phyloP scores from a whole-genome alignment of 2,113 vertebrate genomes.

The Sapayoa aenigma region DNA sequence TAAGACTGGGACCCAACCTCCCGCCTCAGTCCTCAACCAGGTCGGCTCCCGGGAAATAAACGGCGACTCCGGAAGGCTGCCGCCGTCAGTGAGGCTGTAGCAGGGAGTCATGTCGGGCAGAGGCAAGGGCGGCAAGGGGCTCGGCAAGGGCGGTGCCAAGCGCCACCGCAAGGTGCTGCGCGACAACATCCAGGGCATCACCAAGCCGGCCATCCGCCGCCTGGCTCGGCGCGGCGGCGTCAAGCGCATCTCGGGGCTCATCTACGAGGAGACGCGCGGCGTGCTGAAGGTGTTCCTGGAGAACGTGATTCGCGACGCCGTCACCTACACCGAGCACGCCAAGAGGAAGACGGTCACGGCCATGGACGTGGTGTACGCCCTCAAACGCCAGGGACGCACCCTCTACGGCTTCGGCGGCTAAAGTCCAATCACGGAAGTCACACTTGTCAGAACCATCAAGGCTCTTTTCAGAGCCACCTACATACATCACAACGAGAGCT shows the following conservation, averaged over 20 bases:
- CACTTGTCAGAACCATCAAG: neutral
- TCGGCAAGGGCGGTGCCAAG: constrained; percentile 66
- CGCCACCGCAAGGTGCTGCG: constrained; percentile 73
- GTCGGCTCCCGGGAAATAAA: fast-evolving
- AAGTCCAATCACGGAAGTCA: fast-evolving
- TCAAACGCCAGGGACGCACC: constrained; percentile 75
- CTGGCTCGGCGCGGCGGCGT: constrained; percentile 45
- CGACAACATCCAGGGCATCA: constrained; percentile 78
- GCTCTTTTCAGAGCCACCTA: constrained; percentile 36
- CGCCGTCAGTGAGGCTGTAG: no score
- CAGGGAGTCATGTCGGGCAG: neutral
- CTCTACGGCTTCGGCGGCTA: constrained; percentile 48
- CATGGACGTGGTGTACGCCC: constrained; percentile 76
- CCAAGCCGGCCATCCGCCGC: constrained; percentile 70
- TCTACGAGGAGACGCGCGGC: constrained; percentile 77
- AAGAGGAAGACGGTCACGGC: constrained; percentile 80
- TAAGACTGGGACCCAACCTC: fast-evolving
- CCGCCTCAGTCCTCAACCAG: neutral
- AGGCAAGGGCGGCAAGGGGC: neutral
- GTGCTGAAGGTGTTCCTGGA: constrained; percentile 72
- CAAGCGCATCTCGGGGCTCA: constrained; percentile 68
- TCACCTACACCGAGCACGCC: constrained; percentile 80
- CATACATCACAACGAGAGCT: neutral
- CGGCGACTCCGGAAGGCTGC: no score
- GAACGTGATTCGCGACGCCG: constrained; percentile 78